These are phyloP conservation scores for Phallusia fumigata DNA, from an alignment of 23 tunicate genomes.

Conservation along the genomic window DNA sequence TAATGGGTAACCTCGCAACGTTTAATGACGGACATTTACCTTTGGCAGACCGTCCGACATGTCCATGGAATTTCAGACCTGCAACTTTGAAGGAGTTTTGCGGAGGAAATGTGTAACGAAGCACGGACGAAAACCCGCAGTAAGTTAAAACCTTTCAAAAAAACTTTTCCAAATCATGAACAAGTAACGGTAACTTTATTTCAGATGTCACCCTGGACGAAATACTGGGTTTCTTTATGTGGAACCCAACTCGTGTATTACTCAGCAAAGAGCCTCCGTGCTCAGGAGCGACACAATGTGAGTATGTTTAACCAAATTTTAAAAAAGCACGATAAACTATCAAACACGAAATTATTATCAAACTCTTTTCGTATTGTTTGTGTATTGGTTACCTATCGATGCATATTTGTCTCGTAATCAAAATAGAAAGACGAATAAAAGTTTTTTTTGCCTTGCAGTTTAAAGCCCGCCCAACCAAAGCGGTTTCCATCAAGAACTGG, in stretches of 20 bases:
- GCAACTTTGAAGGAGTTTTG: slow-evolving; percentile 73
- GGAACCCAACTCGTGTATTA: slow-evolving; percentile 56
- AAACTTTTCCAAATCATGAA: neutral
- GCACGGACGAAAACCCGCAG: slow-evolving; percentile 76
- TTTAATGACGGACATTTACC: neutral
- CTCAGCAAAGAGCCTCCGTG: slow-evolving; percentile 46
- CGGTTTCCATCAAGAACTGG: slow-evolving; percentile 60
- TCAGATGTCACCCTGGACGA: slow-evolving; percentile 73
- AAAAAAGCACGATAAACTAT: too few species aligned
- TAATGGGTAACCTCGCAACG: too few species aligned
- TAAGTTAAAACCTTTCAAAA: slow-evolving; percentile 34
- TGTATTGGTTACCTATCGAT: neutral
- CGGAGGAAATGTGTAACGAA: slow-evolving; percentile 70
- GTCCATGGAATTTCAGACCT: slow-evolving; percentile 42
- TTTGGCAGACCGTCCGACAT: neutral
- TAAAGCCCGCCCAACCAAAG: slow-evolving; percentile 81
- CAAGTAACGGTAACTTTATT: neutral
- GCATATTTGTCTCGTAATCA: neutral
- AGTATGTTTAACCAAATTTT: slow-evolving; percentile 4
- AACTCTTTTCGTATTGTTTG: neutral
- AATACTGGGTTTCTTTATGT: slow-evolving; percentile 71
- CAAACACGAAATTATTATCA: too few species aligned
- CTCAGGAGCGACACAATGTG: slow-evolving; percentile 59
- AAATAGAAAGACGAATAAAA: too few species aligned
- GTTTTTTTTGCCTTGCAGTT: slow-evolving; percentile 40